These are phyloP conservation scores for Scyliorhinus canicula DNA, from an alignment of 2,797 vertebrate genomes.

Conservation along the genomic window DNA sequence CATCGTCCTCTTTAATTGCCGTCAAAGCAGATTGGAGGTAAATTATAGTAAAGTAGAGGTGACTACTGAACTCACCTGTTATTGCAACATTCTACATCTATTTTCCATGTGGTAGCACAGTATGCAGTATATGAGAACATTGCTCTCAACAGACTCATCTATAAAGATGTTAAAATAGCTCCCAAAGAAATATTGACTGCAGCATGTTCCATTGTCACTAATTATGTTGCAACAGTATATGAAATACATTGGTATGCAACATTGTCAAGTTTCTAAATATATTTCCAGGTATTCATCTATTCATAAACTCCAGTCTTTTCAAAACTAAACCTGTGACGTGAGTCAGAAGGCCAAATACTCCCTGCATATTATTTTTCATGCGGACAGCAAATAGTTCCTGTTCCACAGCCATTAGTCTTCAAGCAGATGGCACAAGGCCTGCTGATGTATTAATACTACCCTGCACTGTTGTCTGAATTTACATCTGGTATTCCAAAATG, in stretches of 20 bases:
- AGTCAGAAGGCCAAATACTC: constrained; percentile 20
- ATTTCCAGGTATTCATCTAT: neutral
- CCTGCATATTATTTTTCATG: constrained; percentile 59
- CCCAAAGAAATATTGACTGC: neutral
- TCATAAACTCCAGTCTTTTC: neutral
- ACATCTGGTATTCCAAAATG: constrained; percentile 49
- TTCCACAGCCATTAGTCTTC: constrained; percentile 61
- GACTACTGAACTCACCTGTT: neutral
- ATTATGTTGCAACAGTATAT: neutral
- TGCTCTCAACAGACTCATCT: neutral
- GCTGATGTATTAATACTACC: constrained; percentile 62
- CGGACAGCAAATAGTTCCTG: constrained; percentile 60
- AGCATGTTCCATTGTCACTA: neutral
- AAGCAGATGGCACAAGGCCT: constrained; percentile 49
- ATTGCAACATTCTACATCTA: neutral
- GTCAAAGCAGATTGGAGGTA: neutral
- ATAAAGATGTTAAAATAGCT: constrained; percentile 6
- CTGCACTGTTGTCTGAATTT: constrained; percentile 45
- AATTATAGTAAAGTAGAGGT: neutral
- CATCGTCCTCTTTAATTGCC: neutral
- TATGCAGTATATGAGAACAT: neutral
- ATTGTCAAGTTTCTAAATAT: neutral
- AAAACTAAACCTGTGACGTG: constrained; percentile 13
- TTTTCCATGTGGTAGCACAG: neutral
- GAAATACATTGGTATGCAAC: neutral